Percentiles rank a stretch among this genome's conserved stretches.
Conservation (phyloP, 2,888 invertebrate species). For the Ennomos erosarius region DNA sequence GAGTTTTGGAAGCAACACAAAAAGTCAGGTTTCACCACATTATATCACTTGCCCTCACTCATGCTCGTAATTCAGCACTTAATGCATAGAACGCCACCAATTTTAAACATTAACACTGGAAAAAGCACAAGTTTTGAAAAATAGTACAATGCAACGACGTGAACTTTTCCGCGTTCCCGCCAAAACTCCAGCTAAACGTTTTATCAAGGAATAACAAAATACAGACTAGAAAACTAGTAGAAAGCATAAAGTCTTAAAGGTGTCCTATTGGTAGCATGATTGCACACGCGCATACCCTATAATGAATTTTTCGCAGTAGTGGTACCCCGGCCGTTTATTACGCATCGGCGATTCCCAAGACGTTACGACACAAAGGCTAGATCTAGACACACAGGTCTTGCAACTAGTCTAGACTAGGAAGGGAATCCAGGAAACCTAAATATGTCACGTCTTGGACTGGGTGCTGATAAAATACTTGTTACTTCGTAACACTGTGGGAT, state of each 20-base stretch:
- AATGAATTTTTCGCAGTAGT: conserved; percentile 12
- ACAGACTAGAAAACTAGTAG: neutral
- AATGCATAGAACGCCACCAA: too few relatives aligned
- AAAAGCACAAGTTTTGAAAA: too few relatives aligned
- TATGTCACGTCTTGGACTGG: conserved; percentile 32
- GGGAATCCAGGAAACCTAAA: conserved; percentile 56
- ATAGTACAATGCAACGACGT: too few relatives aligned
- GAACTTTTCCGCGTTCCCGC: too few relatives aligned
- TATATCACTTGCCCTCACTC: too few relatives aligned
- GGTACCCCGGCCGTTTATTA: conserved; percentile 9
- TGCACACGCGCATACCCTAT: conserved; percentile 4
- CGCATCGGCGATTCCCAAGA: conserved; percentile 13
- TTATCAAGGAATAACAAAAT: neutral
- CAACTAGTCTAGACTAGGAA: conserved; percentile 61
- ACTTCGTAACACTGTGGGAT: conserved; percentile 5
- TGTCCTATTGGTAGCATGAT: conserved; percentile 6
- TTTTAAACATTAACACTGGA: too few relatives aligned
- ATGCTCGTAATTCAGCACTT: too few relatives aligned
- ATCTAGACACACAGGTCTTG: conserved; percentile 33
- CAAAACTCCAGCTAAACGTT: too few relatives aligned
- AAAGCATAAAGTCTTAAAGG: conserved; percentile 1
- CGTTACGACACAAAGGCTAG: conserved; percentile 65
- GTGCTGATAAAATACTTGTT: conserved; percentile 13
- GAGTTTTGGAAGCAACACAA: too few relatives aligned
- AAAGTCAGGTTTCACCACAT: too few relatives aligned